phyloP scores from a whole-genome alignment of 2,888 invertebrate genomes.

The Caenorhabditis uteleia region DNA sequence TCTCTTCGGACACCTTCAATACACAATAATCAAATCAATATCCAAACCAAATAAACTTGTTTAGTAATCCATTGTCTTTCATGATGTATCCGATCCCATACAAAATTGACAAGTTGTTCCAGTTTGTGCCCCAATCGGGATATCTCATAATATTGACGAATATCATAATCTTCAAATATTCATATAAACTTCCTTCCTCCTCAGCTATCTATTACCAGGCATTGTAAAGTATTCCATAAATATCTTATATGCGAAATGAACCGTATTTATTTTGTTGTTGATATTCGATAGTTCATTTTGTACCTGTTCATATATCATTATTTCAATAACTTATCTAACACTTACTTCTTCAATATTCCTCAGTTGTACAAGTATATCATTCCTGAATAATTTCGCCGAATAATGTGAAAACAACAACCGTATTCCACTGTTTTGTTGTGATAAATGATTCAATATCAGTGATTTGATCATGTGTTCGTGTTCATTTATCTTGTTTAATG shows the following conservation, averaged over 20 bases:
- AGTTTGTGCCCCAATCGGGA: conserved; percentile 40
- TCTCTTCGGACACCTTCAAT: conserved; percentile 38
- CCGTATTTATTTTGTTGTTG: conserved; percentile 14
- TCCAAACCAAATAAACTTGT: conserved; percentile 19
- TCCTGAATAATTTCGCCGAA: conserved; percentile 39
- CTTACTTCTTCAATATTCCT: conserved; percentile 37
- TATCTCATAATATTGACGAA: conserved; percentile 50
- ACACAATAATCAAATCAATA: background rate
- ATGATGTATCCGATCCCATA: conserved; percentile 50
- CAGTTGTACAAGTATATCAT: conserved; percentile 46
- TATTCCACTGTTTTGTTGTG: conserved; percentile 33
- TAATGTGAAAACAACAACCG: conserved; percentile 36
- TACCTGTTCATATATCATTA: conserved; percentile 13
- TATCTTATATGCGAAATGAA: conserved; percentile 29
- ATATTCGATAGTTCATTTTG: conserved; percentile 26
- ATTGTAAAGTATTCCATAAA: conserved; percentile 38
- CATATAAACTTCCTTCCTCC: too few relatives aligned
- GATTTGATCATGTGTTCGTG: conserved; percentile 22
- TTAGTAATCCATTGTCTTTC: conserved; percentile 51
- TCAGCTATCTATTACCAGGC: too few relatives aligned
- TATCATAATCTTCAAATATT: conserved; percentile 31
- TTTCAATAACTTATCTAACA: too few relatives aligned
- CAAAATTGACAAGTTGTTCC: conserved; percentile 40
- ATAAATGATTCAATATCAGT: conserved; percentile 24
- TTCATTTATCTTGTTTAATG: conserved; percentile 12